Evolutionary conservation across 2,113 vertebrate genomes (phyloP).

Genomic region (Heteronetta atricapilla): DNA sequence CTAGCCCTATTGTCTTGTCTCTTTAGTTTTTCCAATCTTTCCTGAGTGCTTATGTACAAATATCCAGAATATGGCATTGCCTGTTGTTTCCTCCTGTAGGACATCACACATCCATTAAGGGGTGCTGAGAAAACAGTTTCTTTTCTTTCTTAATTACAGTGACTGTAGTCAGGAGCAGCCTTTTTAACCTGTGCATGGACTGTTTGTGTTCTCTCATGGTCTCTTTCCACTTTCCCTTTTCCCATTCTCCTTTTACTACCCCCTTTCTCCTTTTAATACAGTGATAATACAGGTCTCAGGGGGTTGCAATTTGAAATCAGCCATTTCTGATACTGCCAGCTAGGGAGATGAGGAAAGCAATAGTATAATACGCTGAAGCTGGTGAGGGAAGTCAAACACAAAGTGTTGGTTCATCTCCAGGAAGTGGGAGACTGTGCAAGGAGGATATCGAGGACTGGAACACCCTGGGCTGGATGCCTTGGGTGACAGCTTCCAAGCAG

Average conservation of each 20-base stretch:
- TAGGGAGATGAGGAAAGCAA: conserved; percentile 9
- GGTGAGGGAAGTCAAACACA: conserved; percentile 55
- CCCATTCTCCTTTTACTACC: neutral
- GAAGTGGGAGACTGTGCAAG: conserved; percentile 68
- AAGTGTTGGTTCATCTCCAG: conserved; percentile 68
- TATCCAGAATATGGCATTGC: rapidly evolving
- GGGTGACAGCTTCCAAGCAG: conserved; percentile 67
- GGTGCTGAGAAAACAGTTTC: neutral
- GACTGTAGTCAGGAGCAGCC: neutral
- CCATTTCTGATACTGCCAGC: neutral
- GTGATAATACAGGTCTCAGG: neutral
- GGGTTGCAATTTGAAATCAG: neutral
- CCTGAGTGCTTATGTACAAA: neutral
- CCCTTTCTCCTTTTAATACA: neutral
- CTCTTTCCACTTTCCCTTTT: neutral
- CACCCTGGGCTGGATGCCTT: conserved; percentile 69
- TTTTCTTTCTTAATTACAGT: neutral
- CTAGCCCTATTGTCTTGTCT: neutral
- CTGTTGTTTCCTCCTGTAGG: neutral
- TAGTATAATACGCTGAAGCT: conserved; percentile 15
- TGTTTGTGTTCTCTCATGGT: neutral
- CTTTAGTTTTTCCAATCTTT: neutral
- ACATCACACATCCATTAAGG: neutral
- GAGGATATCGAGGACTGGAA: conserved; percentile 68
- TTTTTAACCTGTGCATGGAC: neutral